phyloP scores from a whole-genome alignment of 2,113 vertebrate genomes.

The Halcyon senegalensis region DNA sequence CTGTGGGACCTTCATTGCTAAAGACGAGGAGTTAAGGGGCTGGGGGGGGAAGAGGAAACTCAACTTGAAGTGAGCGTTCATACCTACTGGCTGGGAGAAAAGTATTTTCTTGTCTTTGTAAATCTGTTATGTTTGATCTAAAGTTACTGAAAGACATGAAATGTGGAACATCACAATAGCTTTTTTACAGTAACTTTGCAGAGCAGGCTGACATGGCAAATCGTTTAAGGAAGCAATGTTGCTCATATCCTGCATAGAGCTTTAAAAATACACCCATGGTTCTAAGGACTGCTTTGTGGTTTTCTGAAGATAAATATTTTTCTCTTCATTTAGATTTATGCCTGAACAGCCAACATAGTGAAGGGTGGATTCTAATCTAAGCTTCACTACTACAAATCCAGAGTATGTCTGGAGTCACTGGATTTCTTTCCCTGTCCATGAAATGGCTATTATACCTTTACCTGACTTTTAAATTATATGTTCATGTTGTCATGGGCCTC shows the following conservation, averaged over 20 bases:
- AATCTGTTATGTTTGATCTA: not conserved
- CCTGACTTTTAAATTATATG: not conserved
- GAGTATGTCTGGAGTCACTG: not conserved
- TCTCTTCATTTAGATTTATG: slow-evolving; percentile 7
- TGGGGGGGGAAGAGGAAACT: not conserved
- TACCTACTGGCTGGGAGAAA: not conserved
- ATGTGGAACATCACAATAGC: not conserved
- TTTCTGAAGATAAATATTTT: slow-evolving; percentile 56
- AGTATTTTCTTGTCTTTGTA: not conserved
- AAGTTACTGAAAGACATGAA: not conserved
- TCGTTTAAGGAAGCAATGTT: not conserved
- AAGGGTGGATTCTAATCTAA: not conserved
- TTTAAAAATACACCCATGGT: slow-evolving; percentile 12
- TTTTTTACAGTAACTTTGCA: not conserved
- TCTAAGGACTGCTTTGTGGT: not conserved
- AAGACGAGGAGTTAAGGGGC: not conserved
- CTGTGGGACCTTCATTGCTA: not conserved
- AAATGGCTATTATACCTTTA: not conserved
- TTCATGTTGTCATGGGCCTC: not conserved
- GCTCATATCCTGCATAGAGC: not conserved
- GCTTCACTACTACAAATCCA: not conserved
- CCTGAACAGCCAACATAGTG: not conserved
- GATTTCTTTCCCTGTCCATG: not conserved
- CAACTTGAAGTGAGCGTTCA: not conserved
- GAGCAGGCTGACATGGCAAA: not conserved